Conservation (phyloP, 2,113 vertebrate genomes). For the human (Homo sapiens) region GRCh38 chr4:137814501-137815000, state of each 20-base stretch:
- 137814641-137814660: conserved; percentile 51
- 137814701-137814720: neutral
- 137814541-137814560: conserved; percentile 44
- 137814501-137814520: neutral
- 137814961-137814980: neutral
- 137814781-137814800: conserved; percentile 38
- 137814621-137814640: conserved; percentile 38
- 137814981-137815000: neutral
- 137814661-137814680: neutral
- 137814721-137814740: neutral
- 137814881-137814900: neutral
- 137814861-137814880: neutral
- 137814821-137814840: neutral
- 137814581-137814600: conserved; percentile 11
- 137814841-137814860: neutral
- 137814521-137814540: conserved; percentile 40
- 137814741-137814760: conserved; percentile 51
- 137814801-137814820: conserved; percentile 29
- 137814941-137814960: neutral
- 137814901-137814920: neutral
- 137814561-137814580: neutral
- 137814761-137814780: neutral
- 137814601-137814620: conserved; percentile 29
- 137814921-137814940: neutral
- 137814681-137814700: conserved; percentile 45